phyloP scores from a whole-genome alignment of 2,888 invertebrate genomes.

The Petrolisthes cinctipes region DNA sequence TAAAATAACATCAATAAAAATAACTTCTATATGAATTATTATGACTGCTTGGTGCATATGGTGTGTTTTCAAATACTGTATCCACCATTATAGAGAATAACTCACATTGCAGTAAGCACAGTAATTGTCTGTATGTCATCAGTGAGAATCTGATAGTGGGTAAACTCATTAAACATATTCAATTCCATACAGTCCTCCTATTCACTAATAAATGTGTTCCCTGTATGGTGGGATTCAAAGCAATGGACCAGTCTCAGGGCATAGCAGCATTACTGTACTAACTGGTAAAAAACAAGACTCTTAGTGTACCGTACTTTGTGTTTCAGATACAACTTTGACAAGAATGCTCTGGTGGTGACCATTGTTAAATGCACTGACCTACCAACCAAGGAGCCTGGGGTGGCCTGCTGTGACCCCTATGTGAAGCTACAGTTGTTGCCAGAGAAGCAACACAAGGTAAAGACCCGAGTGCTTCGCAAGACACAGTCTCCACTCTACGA shows the following conservation, averaged over 20 bases:
- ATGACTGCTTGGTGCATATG: not conserved
- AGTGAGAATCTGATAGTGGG: too few species aligned
- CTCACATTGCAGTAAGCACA: too few species aligned
- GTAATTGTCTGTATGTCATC: too few species aligned
- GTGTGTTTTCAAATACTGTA: not conserved
- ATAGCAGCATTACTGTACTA: not conserved
- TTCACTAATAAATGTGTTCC: too few species aligned
- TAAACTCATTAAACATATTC: too few species aligned
- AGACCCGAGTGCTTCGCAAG: constrained; percentile 94
- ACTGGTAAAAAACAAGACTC: not conserved
- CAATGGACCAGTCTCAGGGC: not conserved
- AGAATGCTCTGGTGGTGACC: constrained; percentile 90
- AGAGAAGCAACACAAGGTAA: constrained; percentile 97
- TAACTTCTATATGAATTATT: not conserved
- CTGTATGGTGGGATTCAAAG: too few species aligned
- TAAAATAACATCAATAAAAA: too few species aligned
- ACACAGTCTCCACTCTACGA: constrained; percentile 97
- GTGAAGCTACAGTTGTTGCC: constrained; percentile 97
- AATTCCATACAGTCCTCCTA: too few species aligned
- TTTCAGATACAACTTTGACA: constrained; percentile 86
- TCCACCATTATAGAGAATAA: not conserved
- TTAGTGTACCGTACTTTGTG: constrained; percentile 21
- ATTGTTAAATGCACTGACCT: constrained; percentile 90
- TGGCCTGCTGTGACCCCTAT: constrained; percentile 91
- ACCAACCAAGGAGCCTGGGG: constrained; percentile 84